These are phyloP conservation scores for Perodicticus potto DNA, from an alignment of 2,797 vertebrate genomes.

Conservation along the genomic window DNA sequence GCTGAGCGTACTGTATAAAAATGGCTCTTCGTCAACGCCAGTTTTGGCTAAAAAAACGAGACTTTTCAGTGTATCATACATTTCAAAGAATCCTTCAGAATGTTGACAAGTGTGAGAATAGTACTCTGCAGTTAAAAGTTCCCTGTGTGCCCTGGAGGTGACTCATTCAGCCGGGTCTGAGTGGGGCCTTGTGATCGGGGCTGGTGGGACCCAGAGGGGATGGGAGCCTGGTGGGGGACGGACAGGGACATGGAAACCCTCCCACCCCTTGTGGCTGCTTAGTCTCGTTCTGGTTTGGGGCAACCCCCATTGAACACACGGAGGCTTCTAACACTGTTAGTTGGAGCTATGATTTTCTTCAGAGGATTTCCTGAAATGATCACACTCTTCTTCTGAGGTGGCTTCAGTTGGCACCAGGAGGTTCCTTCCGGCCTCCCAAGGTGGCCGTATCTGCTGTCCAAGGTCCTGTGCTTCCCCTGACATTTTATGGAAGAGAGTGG, in stretches of 20 bases:
- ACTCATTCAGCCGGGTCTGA: too few species aligned
- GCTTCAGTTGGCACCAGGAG: background rate
- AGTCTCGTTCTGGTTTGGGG: fast-evolving
- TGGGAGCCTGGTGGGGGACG: background rate
- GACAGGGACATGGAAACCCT: fast-evolving
- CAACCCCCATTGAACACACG: background rate
- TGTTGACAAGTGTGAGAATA: fast-evolving
- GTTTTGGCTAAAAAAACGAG: background rate
- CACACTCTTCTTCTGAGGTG: background rate
- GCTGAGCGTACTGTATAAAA: fast-evolving
- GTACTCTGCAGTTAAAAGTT: fast-evolving
- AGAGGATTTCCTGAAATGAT: background rate
- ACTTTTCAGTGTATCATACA: fast-evolving
- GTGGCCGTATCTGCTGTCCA: background rate
- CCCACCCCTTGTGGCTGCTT: too few species aligned
- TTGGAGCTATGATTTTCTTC: background rate
- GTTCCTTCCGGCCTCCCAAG: background rate
- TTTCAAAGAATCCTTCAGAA: background rate
- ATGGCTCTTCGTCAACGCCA: fast-evolving
- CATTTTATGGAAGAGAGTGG: background rate
- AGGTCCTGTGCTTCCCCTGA: background rate
- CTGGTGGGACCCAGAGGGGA: background rate
- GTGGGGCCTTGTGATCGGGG: background rate
- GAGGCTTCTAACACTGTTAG: background rate
- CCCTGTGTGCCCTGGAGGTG: fast-evolving